Evolutionary conservation across 2,113 vertebrate species (phyloP).

Genomic region (Anthoscopus minutus): DNA sequence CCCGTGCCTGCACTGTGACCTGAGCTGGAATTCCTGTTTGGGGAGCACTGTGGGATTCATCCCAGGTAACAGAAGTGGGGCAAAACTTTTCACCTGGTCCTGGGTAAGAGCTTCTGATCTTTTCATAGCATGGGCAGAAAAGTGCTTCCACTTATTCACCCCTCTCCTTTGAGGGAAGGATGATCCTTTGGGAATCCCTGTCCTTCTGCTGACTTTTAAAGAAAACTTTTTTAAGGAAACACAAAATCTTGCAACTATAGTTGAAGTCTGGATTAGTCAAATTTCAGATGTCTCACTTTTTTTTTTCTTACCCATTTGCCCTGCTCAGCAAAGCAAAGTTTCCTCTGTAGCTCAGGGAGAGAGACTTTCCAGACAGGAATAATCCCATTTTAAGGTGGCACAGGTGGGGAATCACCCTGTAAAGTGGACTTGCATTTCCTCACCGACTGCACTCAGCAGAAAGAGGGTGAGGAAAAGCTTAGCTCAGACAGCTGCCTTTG

Average conservation of each 20-base stretch:
- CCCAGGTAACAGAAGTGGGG: fast-evolving
- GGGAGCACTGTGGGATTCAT: not conserved
- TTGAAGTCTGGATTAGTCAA: not conserved
- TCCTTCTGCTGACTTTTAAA: not conserved
- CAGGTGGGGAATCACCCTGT: not conserved
- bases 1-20: fast-evolving
- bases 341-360: not conserved
- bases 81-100: not conserved
- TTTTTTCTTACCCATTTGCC: no score
- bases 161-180: not conserved
- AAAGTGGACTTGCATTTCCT: not conserved
- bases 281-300: not conserved
- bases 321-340: not conserved
- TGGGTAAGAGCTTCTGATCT: no score
- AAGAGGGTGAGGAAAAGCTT: not conserved
- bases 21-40: not conserved
- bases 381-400: not conserved
- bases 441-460: not conserved
- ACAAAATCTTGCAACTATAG: not conserved
- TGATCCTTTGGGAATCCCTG: not conserved
- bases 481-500: not conserved
- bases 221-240: not conserved
- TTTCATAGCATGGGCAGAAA: not conserved
- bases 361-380: not conserved
- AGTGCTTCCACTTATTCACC: not conserved